phyloP scores from a whole-genome alignment of 2,113 vertebrate genomes.

The Oreochromis niloticus region DNA sequence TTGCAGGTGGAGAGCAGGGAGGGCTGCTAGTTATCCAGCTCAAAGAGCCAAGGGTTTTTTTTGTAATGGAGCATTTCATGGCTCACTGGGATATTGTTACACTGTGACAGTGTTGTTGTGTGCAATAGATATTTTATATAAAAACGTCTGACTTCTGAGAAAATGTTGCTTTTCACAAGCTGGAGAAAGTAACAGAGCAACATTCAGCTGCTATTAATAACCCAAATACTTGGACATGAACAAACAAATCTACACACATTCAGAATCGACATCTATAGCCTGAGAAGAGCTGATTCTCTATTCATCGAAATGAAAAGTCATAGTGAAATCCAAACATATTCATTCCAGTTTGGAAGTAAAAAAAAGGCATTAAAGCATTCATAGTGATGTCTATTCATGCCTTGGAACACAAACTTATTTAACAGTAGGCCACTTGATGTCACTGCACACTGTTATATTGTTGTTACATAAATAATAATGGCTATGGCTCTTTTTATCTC shows the following conservation, averaged over 20 bases:
- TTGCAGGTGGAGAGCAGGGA: slow-evolving; percentile 58
- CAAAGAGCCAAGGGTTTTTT: slow-evolving; percentile 20
- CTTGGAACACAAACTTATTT: background rate
- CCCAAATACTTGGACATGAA: background rate
- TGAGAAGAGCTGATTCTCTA: background rate
- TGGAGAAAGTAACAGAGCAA: background rate
- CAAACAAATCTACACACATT: background rate
- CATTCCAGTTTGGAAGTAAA: background rate
- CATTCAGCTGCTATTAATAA: background rate
- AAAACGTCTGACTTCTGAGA: background rate
- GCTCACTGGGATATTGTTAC: slow-evolving; percentile 50
- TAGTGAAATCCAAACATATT: background rate
- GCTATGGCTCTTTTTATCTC: background rate
- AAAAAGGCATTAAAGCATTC: background rate
- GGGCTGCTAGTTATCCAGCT: slow-evolving; percentile 53
- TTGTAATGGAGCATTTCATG: slow-evolving; percentile 31
- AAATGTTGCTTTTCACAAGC: background rate
- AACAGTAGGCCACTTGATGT: background rate
- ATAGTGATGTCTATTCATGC: background rate
- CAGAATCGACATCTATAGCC: background rate
- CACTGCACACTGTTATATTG: background rate
- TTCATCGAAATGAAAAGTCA: background rate
- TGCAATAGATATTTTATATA: background rate
- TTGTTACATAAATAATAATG: background rate
- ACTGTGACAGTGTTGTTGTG: background rate